These are phyloP conservation scores for Apoda limacodes DNA, from an alignment of 2,888 invertebrate genomes.

Conservation along the genomic window DNA sequence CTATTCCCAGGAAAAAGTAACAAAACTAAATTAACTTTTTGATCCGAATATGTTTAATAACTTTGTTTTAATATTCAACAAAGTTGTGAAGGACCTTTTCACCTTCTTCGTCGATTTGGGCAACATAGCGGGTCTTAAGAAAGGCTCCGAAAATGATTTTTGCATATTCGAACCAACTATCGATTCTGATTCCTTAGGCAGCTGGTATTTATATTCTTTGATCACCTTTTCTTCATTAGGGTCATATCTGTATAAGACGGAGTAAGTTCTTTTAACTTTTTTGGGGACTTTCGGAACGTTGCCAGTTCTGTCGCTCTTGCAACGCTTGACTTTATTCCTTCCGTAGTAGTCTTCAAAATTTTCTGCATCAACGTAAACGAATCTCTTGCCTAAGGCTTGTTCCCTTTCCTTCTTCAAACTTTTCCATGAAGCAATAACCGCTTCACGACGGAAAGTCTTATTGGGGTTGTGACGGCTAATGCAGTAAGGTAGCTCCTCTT, in stretches of 20 bases:
- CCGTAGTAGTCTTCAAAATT: conserved; percentile 57
- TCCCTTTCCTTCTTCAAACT: conserved; percentile 62
- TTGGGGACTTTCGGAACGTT: conserved; percentile 40
- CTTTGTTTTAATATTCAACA: conserved; percentile 58
- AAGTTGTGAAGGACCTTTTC: conserved; percentile 57
- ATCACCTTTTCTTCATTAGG: conserved; percentile 56
- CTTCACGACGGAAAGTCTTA: conserved; percentile 60
- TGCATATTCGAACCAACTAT: conserved; percentile 30
- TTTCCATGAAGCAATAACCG: conserved; percentile 65
- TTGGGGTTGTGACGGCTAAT: conserved; percentile 65
- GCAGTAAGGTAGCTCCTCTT: conserved; percentile 48
- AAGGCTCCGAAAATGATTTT: conserved; percentile 53
- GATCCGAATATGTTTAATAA: conserved; percentile 57
- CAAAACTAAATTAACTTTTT: conserved; percentile 40
- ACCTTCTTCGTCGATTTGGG: conserved; percentile 49
- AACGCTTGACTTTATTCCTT: conserved; percentile 55
- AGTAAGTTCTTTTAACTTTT: conserved; percentile 59
- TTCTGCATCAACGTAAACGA: conserved; percentile 55
- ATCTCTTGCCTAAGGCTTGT: conserved; percentile 53
- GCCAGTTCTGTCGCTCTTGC: conserved; percentile 55
- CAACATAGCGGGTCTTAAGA: conserved; percentile 40
- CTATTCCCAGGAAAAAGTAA: conserved; percentile 25
- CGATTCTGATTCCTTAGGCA: conserved; percentile 35
- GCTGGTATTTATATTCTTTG: conserved; percentile 58
- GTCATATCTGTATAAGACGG: conserved; percentile 58